These are phyloP conservation scores for Empis stercorea DNA, from an alignment of 2,888 invertebrate species.

Conservation along the genomic window DNA sequence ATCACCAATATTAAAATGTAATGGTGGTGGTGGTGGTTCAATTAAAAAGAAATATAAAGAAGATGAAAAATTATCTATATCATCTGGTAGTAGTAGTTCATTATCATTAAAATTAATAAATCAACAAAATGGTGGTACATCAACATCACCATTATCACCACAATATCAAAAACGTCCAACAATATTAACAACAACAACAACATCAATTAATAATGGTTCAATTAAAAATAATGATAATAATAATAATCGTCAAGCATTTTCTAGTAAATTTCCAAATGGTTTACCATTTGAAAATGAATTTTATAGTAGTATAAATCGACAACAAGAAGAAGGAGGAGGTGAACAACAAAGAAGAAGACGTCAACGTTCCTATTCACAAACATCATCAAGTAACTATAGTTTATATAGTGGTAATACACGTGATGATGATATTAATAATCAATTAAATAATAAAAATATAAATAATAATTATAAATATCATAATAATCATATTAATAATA, in stretches of 20 bases:
- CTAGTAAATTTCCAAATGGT: conserved; percentile 35
- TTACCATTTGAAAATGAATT: conserved; percentile 36
- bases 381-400: conserved; percentile 35
- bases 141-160: background rate
- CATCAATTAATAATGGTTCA: background rate
- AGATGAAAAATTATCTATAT: conserved; percentile 22
- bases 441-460: conserved; percentile 9
- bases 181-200: background rate
- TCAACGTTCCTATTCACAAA: conserved; percentile 31
- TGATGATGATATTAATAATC: conserved; percentile 2
- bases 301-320: conserved; percentile 18
- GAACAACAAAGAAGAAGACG: conserved; percentile 9
- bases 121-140: conserved; percentile 11
- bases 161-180: background rate
- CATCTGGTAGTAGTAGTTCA: no score
- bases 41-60: conserved; percentile 22
- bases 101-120: conserved; percentile 20
- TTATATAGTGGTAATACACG: conserved; percentile 23
- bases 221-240: conserved; percentile 5
- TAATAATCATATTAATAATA: conserved; percentile 7
- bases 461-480: background rate
- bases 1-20: background rate
- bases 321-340: no score
- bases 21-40: no score
- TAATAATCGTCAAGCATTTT: conserved; percentile 24